Evolutionary conservation across 2,797 vertebrate species (phyloP).

Genomic region (Centropyge bicolor): DNA sequence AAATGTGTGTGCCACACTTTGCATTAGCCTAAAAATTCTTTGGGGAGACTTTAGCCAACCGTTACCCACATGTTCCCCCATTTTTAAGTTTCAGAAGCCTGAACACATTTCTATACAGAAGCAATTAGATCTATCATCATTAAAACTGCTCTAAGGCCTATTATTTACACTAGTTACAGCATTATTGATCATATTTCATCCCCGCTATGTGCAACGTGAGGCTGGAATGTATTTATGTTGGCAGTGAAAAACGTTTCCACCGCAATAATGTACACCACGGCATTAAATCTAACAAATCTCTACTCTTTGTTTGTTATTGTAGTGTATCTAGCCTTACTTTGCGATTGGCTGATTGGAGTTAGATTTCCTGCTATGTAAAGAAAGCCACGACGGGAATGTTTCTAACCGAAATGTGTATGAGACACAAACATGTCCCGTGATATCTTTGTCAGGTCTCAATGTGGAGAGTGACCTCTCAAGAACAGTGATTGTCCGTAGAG

Average conservation of each 20-base stretch:
- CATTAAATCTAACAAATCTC: conserved; percentile 80
- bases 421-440: conserved; percentile 8
- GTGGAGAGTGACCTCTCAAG: background rate
- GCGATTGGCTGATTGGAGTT: conserved; percentile 79
- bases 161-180: conserved; percentile 70
- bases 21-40: conserved; percentile 47
- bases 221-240: conserved; percentile 78
- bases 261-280: conserved; percentile 74
- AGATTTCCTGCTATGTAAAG: conserved; percentile 81
- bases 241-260: conserved; percentile 69
- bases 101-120: conserved; percentile 70
- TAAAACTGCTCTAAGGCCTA: conserved; percentile 45
- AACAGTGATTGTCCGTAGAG: background rate
- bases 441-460: conserved; percentile 23
- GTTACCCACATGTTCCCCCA: conserved; percentile 16
- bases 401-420: conserved; percentile 10
- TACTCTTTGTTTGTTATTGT: conserved; percentile 83
- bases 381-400: conserved; percentile 72
- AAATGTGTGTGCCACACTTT: conserved; percentile 53
- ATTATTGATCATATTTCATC: conserved; percentile 74
- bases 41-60: conserved; percentile 3
- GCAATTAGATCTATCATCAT: conserved; percentile 74
- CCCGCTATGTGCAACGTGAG: conserved; percentile 62
- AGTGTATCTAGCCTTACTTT: conserved; percentile 76
- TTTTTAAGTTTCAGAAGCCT: conserved; percentile 56